phyloP scores from a whole-genome alignment of 2,797 vertebrate species.

The Tympanoctomys barrerae region DNA sequence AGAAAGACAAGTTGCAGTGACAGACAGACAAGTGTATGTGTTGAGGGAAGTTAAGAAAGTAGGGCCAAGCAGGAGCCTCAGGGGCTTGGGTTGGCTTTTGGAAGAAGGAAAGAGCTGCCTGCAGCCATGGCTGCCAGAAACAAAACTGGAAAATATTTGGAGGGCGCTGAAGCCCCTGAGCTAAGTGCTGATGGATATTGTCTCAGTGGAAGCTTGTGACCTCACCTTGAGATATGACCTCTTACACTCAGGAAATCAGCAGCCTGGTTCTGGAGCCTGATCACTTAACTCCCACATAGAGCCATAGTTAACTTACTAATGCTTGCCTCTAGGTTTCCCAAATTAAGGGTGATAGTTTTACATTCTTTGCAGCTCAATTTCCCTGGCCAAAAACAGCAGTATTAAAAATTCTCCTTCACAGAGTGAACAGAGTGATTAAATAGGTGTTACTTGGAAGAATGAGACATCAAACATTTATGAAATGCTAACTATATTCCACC shows the following conservation, averaged over 20 bases:
- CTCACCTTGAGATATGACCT: neutral
- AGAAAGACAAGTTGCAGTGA: neutral
- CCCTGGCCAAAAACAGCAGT: neutral
- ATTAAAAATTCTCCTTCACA: neutral
- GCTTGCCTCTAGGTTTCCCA: neutral
- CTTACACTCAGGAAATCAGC: neutral
- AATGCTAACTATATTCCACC: neutral
- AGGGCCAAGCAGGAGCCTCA: neutral
- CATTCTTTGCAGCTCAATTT: conserved; percentile 16
- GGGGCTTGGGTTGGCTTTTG: neutral
- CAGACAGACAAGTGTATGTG: neutral
- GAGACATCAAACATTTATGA: conserved; percentile 9
- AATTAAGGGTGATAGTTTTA: neutral
- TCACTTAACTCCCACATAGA: neutral
- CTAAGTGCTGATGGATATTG: neutral
- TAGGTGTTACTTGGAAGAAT: neutral
- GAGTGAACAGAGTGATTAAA: neutral
- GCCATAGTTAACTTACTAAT: neutral
- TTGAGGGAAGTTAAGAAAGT: neutral
- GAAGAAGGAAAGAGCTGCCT: neutral
- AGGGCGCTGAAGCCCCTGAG: neutral
- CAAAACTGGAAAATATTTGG: neutral
- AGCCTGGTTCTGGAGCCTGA: neutral
- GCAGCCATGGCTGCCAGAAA: neutral
- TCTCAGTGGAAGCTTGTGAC: neutral